Conservation (phyloP, 2,113 vertebrate genomes). For the Oncorhynchus gorbuscha region DNA sequence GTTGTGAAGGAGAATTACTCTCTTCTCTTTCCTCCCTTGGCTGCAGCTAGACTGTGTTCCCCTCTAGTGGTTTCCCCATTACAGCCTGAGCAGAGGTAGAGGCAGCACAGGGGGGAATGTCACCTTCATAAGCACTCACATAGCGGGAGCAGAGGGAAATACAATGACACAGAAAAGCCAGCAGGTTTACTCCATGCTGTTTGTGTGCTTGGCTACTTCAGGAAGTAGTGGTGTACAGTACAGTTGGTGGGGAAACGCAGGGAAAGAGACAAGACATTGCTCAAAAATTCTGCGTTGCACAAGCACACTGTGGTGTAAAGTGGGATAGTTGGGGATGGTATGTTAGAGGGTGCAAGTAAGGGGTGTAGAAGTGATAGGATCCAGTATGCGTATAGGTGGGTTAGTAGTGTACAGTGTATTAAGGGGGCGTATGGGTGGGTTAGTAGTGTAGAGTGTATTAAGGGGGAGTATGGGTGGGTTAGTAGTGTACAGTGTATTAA, state of each 20-base stretch:
- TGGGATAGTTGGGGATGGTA: no score
- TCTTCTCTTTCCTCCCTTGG: conserved; percentile 23
- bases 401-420: background rate
- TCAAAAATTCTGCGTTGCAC: no score
- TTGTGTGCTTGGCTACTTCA: no score
- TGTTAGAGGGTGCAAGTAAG: no score
- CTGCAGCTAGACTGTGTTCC: conserved; percentile 35
- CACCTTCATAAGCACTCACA: conserved; percentile 27
- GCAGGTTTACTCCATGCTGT: background rate
- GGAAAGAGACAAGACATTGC: no score
- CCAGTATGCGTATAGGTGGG: background rate
- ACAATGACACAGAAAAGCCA: background rate
- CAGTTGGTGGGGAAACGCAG: no score
- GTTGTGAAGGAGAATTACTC: conserved; percentile 30
- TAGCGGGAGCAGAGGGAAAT: conserved; percentile 13
- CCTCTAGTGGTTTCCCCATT: conserved; percentile 34
- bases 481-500: no score
- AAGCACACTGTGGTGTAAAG: no score
- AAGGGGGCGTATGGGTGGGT: background rate
- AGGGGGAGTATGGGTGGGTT: no score
- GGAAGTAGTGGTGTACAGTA: no score
- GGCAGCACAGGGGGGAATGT: background rate
- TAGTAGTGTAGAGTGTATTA: no score
- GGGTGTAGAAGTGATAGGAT: background rate
- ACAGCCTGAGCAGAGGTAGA: conserved; percentile 32